Percentiles rank a stretch among this genome's conserved stretches.
These are phyloP conservation scores for Oscheius onirici DNA, from an alignment of 2,888 invertebrate species.

Conservation along the genomic window DNA sequence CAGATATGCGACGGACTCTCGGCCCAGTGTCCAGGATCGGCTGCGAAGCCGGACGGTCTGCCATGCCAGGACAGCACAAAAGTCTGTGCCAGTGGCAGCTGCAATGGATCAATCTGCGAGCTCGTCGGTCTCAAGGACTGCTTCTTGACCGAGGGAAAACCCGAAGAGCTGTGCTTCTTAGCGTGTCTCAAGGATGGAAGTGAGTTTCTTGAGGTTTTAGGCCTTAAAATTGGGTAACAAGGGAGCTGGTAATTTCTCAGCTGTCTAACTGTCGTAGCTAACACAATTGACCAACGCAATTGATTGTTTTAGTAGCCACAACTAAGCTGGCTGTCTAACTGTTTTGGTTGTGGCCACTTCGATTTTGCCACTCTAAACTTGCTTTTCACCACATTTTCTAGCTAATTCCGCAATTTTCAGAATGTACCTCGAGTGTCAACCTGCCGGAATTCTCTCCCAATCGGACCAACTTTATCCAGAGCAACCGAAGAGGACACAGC, in stretches of 20 bases:
- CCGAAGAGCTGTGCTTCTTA: slow-evolving; percentile 86
- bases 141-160: slow-evolving; percentile 82
- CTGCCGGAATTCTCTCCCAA: slow-evolving; percentile 64
- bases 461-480: slow-evolving; percentile 56
- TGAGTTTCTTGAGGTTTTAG: slow-evolving; percentile 41
- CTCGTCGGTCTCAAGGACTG: slow-evolving; percentile 94
- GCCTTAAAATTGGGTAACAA: too few relatives aligned
- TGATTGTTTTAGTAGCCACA: too few relatives aligned
- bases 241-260: too few relatives aligned
- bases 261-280: too few relatives aligned
- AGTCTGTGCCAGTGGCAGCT: slow-evolving; percentile 74
- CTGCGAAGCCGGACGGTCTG: slow-evolving; percentile 87
- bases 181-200: slow-evolving; percentile 79
- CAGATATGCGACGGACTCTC: slow-evolving; percentile 73
- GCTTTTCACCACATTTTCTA: too few relatives aligned
- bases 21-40: slow-evolving; percentile 87
- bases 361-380: background rate
- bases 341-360: too few relatives aligned
- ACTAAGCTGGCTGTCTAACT: too few relatives aligned
- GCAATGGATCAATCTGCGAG: slow-evolving; percentile 92
- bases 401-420: too few relatives aligned
- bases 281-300: too few relatives aligned
- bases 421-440: slow-evolving; percentile 66
- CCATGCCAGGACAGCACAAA: slow-evolving; percentile 93
- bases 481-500: slow-evolving; percentile 58